Percentiles rank a stretch among this genome's conserved stretches.
Conservation (phyloP, 2,888 invertebrate species). For the Stegophylla sp. region DNA sequence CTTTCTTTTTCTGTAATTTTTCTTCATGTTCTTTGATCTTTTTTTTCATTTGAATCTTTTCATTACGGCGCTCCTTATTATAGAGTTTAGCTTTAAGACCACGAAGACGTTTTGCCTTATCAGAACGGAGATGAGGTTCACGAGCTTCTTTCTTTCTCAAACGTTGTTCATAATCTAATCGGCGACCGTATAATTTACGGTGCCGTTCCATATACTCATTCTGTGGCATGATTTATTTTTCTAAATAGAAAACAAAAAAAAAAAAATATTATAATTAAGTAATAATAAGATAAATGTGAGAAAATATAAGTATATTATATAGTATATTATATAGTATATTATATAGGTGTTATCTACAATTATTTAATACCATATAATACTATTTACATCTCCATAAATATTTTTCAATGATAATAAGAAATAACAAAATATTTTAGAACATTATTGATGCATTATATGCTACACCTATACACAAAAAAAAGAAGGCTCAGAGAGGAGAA, state of each 20-base stretch:
- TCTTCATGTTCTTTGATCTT: slow-evolving; percentile 97
- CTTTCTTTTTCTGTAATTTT: slow-evolving; percentile 81
- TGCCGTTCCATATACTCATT: slow-evolving; percentile 99
- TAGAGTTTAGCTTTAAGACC: slow-evolving; percentile 97
- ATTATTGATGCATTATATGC: no score
- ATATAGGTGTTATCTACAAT: no score
- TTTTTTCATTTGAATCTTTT: slow-evolving; percentile 99
- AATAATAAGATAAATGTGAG: neutral
- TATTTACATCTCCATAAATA: no score
- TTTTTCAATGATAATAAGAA: no score
- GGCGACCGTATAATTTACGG: slow-evolving; percentile 92
- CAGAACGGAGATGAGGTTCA: slow-evolving; percentile 87
- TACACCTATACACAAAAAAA: no score
- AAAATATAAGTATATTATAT: no score
- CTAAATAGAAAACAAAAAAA: slow-evolving; percentile 24
- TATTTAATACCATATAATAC: no score
- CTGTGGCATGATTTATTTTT: slow-evolving; percentile 81
- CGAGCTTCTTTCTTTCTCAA: slow-evolving; percentile 95
- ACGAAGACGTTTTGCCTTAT: slow-evolving; percentile 88
- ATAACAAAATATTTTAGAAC: no score
- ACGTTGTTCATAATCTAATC: slow-evolving; percentile 96
- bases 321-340: no score
- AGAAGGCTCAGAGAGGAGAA: no score
- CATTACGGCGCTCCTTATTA: slow-evolving; percentile 94
- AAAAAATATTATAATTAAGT: neutral